These are phyloP conservation scores for Ceratoteleas bidentatus DNA, from an alignment of 1,140 invertebrate genomes.

Conservation along the genomic window DNA sequence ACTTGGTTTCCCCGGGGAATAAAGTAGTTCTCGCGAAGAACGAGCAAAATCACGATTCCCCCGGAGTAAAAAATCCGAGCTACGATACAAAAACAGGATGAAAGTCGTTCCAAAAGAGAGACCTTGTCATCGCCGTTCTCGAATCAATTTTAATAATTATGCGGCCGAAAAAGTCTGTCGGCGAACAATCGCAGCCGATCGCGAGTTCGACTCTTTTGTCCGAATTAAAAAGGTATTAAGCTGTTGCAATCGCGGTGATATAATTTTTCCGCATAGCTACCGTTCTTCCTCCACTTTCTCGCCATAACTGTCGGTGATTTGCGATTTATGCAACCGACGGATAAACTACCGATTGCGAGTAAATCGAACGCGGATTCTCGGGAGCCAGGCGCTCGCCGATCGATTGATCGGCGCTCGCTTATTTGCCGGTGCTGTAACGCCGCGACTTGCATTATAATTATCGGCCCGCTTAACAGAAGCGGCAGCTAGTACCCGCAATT, in stretches of 20 bases:
- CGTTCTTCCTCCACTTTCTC: conserved; percentile 67
- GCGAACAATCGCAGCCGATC: no score
- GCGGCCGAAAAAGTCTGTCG: no score
- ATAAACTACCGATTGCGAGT: conserved; percentile 61
- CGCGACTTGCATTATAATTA: conserved; percentile 62
- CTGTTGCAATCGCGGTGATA: conserved; percentile 51
- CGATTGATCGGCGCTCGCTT: conserved; percentile 60
- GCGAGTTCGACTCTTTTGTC: conserved; percentile 12
- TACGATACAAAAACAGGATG: no score
- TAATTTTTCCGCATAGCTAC: conserved; percentile 67
- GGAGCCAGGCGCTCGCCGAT: conserved; percentile 43
- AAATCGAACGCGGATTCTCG: conserved; percentile 60
- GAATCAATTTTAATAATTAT: no score
- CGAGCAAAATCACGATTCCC: no score
- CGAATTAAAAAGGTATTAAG: conserved; percentile 30
- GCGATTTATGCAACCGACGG: conserved; percentile 63
- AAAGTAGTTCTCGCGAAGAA: no score
- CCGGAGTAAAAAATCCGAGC: no score
- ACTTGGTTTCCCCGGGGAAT: no score
- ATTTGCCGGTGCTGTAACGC: conserved; percentile 63
- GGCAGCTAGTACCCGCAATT: conserved; percentile 52
- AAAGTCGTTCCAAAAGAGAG: no score
- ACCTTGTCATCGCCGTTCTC: no score
- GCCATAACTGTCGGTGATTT: conserved; percentile 66
- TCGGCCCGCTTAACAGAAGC: conserved; percentile 60